phyloP scores from a whole-genome alignment of 2,113 vertebrate species.

The Lasiurus borealis region DNA sequence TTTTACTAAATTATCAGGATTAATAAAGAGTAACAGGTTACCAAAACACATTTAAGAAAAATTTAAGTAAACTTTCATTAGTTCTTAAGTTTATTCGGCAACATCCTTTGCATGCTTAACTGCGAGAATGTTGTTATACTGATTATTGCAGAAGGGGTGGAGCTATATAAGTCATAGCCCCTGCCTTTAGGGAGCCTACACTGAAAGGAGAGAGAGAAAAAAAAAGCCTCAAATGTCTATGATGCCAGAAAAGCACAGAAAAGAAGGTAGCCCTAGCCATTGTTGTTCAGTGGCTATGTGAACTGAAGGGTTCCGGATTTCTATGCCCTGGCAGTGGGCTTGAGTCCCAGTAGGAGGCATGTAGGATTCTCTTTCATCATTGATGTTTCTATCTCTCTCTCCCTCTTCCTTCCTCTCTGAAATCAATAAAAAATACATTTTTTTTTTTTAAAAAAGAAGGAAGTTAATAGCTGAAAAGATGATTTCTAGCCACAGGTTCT shows the following conservation, averaged over 20 bases:
- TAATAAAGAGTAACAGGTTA: not conserved
- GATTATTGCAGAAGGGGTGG: not conserved
- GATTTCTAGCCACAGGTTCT: not conserved
- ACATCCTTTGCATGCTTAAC: not conserved
- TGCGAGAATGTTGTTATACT: accelerated
- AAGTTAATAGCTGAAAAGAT: not conserved
- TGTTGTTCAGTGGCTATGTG: too few species aligned
- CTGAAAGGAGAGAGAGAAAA: not conserved
- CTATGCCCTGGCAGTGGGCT: too few species aligned
- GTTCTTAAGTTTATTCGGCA: not conserved
- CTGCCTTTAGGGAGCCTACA: not conserved
- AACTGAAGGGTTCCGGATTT: too few species aligned
- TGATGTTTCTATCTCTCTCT: too few species aligned
- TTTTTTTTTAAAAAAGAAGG: too few species aligned
- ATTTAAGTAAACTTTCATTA: not conserved
- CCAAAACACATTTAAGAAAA: not conserved
- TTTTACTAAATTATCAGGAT: not conserved
- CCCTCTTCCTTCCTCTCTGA: too few species aligned
- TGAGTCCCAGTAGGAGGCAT: too few species aligned
- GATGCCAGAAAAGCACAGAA: not conserved
- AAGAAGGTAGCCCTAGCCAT: not conserved
- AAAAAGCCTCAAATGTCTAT: not conserved
- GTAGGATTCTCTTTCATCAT: too few species aligned
- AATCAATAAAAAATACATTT: not conserved
- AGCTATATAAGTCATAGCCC: not conserved